Evolutionary conservation across 2,797 vertebrate genomes (phyloP).

Genomic region (Ctenosaura bakeri): DNA sequence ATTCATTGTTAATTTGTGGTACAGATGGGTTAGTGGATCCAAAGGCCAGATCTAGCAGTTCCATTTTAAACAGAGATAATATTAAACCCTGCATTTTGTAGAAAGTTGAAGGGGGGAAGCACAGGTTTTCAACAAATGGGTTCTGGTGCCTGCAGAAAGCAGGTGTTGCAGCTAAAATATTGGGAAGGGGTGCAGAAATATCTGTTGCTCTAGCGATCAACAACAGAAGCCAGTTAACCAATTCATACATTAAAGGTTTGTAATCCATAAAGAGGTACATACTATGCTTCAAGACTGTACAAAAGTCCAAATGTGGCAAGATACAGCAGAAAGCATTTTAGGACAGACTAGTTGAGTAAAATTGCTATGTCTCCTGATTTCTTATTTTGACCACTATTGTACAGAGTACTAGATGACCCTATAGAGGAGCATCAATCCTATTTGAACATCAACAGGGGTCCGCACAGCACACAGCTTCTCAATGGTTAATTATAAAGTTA

Average conservation of each 20-base stretch:
- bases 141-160: not conserved
- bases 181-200: not conserved
- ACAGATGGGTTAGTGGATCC: slow-evolving; percentile 70
- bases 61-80: slow-evolving; percentile 43
- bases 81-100: slow-evolving; percentile 59
- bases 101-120: not conserved
- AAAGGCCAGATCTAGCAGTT: slow-evolving; percentile 58
- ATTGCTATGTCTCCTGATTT: not conserved
- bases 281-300: not conserved
- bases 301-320: not conserved
- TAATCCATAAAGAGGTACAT: not conserved
- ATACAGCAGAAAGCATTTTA: not conserved
- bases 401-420: rapidly evolving
- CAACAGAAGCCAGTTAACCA: not conserved
- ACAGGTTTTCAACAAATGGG: slow-evolving; percentile 50
- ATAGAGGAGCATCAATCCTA: not conserved
- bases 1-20: slow-evolving; percentile 71
- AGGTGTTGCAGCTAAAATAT: not conserved
- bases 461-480: not conserved
- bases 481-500: slow-evolving; percentile 14
- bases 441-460: not conserved
- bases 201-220: not conserved
- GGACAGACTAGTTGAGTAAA: not conserved
- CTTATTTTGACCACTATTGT: not conserved
- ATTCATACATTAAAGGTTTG: not conserved